Conservation (phyloP, 2,113 vertebrate species). For the Oxygymnocypris stewartii region DNA sequence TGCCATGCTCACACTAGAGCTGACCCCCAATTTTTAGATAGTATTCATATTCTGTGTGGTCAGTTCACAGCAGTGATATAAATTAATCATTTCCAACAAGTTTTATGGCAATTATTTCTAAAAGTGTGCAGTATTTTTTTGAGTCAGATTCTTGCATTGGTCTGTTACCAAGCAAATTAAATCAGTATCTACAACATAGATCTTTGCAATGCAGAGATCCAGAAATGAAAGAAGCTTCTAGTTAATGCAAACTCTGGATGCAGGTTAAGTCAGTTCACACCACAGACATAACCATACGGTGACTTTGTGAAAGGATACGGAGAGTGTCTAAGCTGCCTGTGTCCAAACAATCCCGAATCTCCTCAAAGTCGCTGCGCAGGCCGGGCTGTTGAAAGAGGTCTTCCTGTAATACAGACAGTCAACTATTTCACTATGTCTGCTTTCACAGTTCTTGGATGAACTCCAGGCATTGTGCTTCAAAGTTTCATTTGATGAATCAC, state of each 20-base stretch:
- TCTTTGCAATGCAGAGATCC: too few species aligned
- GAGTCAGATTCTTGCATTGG: too few species aligned
- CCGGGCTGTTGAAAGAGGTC: slow-evolving; percentile 97
- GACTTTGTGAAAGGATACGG: slow-evolving; percentile 82
- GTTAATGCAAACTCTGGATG: not conserved
- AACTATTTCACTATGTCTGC: not conserved
- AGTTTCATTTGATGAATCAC: slow-evolving; percentile 11
- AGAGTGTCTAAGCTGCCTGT: slow-evolving; percentile 85
- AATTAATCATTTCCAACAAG: too few species aligned
- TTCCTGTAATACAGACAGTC: slow-evolving; percentile 77
- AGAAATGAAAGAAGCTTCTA: not conserved
- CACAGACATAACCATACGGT: not conserved
- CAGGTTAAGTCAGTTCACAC: not conserved
- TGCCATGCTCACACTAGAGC: too few species aligned
- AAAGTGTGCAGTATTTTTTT: too few species aligned
- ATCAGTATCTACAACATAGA: too few species aligned
- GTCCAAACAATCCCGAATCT: slow-evolving; percentile 92
- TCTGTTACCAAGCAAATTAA: too few species aligned
- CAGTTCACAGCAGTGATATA: too few species aligned
- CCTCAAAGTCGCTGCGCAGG: slow-evolving; percentile 87
- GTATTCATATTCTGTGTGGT: too few species aligned
- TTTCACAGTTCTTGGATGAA: not conserved
- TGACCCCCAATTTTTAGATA: too few species aligned
- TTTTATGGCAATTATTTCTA: too few species aligned
- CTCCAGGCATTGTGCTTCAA: slow-evolving; percentile 9